Evolutionary conservation across 2,797 vertebrate species (phyloP).

Genomic region (Lepidocolaptes lacrymiger): DNA sequence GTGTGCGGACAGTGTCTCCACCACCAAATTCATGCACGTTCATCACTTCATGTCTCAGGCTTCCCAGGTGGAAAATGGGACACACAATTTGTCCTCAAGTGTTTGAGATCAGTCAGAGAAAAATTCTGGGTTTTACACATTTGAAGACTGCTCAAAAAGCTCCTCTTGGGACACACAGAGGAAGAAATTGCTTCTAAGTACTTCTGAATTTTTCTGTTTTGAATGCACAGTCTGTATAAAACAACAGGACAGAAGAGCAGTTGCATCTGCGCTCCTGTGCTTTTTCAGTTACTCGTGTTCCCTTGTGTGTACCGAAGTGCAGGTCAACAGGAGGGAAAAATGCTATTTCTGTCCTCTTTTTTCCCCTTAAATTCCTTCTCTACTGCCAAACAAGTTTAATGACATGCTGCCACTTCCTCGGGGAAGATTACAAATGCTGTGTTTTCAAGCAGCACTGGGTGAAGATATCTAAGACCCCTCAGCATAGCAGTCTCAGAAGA

Average conservation of each 20-base stretch:
- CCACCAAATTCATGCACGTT: background rate
- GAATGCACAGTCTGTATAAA: background rate
- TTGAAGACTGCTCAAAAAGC: background rate
- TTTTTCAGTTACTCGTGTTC: background rate
- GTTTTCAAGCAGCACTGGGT: background rate
- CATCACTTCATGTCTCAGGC: background rate
- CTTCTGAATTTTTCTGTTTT: background rate
- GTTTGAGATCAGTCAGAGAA: background rate
- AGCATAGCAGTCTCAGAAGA: background rate
- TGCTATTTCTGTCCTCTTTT: background rate
- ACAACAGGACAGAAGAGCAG: background rate
- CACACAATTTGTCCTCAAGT: background rate
- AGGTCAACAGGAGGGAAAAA: background rate
- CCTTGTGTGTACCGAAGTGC: background rate
- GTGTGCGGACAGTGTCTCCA: background rate
- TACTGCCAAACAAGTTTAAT: background rate
- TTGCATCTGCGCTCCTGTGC: rapidly evolving
- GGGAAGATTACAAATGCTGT: background rate
- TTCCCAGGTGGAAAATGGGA: background rate
- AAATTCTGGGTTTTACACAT: background rate
- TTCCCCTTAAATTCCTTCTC: background rate
- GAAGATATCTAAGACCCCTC: background rate
- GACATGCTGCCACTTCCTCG: background rate
- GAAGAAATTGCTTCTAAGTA: background rate
- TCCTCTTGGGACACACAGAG: background rate